Base-by-base conservation (phyloP, 2,797 vertebrate species). In the Acridotheres tristis region DNA sequence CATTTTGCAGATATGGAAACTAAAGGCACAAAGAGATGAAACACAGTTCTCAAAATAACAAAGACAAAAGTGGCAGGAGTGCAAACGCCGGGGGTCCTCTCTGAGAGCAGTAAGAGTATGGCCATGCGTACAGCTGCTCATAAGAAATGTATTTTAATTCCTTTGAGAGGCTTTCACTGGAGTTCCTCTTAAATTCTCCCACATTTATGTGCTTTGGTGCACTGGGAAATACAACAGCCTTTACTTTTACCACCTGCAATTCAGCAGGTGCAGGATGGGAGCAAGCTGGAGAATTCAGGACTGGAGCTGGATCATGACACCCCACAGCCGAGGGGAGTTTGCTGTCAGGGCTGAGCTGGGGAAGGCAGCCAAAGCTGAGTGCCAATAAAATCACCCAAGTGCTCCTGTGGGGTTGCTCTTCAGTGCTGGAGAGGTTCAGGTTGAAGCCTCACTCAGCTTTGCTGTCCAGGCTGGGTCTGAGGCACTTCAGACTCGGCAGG, bases 251-350 rank as follows among this genome's bases (percentile, higher is more conserved):
- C 27, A 27, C 23, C 59, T 72, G 62, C 26, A 51, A 7, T 27
- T 67, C 54, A 82, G 73, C 66, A 72, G 38, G 50, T 69, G 47
- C 62, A 57, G 89, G 66, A 18, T 16, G 48, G 80, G 20, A 84
- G 40, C 66, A 38, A 89, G 54, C n/a, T 59, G 61, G 17, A 67
- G 42, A 47, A 2, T 18, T 50, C 40, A 26, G 40, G 14, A 74
- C 45, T 76, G 59, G 74, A 59, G 57, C 30, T 65, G 84, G 48
- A 27, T 57, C 34, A 15, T 9, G 47, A 45, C 32, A 53, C 12
- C 29, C 18, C 48, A 14, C 2, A 16, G 18, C 1, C 0, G 0
- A 22, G 43, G 40, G 51, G 63, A 58, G 23, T 59, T 62, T 27
- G 36, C 30, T 29, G 13, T 9, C 25, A 59, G 26, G 20, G 26